Base-by-base conservation (phyloP, 2,888 invertebrate species). In the Oscheius sp. region DNA sequence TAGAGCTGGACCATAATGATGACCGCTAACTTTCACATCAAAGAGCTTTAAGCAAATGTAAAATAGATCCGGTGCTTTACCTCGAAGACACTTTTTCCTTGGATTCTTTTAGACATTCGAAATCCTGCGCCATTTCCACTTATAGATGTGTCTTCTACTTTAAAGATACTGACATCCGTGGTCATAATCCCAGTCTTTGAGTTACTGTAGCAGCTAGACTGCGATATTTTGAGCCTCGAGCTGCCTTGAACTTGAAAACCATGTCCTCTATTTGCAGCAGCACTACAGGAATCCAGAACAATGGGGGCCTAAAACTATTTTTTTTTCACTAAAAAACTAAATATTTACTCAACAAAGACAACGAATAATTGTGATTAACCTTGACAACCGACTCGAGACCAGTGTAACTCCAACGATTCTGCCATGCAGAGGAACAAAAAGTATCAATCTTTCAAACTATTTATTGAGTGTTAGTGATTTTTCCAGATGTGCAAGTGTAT, bases 101-200 rank as follows among this genome's bases (percentile, higher is more conserved):
- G 27, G 34, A 37, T 10, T 3, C 17, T 12, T 0, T 71, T 72
- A 2, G 67, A 55, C 15, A 74, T 23, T 37, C 65, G 53, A 15
- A 74, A 31, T 2, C 61, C 72, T 46, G 72, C 74, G 23, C 67
- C 68, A 25, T 71, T 72, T 53, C 74, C 73, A 61, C 74, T 74
- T 27, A 68, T n/a, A 2, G 33, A 27, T 12, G 29, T 27, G 1
- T 63, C 57, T 27, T 34, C 57, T 2, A 50, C 12, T 52, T 25
- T 29, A 20, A 61, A 8, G 20, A 23, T 15, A 20, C 23, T 37
- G 20, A 64, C 42, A 20, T 63, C 33, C 29, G 63, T 23, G 12
- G 50, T 33, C 23, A 39, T 20, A 27, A 69, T 15, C 29, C 52
- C 69, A 2, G 17, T 23, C 1, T 33, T 23, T 1, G 37, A 23